These are phyloP conservation scores for Microtus oregoni DNA, from an alignment of 2,113 vertebrate genomes.

Conservation along the genomic window DNA sequence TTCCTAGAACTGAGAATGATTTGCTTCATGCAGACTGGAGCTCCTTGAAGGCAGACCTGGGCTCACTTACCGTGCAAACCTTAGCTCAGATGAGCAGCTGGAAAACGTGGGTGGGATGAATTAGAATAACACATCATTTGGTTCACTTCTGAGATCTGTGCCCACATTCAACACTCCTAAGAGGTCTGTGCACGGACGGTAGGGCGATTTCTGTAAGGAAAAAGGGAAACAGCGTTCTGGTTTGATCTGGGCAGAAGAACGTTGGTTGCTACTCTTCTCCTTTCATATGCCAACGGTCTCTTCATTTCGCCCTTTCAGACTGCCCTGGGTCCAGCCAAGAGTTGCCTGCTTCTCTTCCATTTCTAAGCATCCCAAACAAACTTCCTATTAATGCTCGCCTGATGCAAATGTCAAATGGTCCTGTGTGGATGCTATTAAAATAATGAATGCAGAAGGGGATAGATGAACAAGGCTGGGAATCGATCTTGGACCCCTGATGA, in stretches of 20 bases:
- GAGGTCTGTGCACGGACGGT: not conserved
- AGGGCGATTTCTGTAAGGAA: not conserved
- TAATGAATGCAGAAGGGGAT: conserved; percentile 87
- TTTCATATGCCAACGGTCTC: not conserved
- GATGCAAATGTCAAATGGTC: conserved; percentile 69
- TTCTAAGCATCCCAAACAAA: conserved; percentile 72
- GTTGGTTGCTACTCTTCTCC: not conserved
- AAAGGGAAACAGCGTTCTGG: not conserved
- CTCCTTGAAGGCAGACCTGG: not conserved
- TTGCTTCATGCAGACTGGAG: not conserved
- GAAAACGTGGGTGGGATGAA: not conserved
- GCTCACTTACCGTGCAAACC: not conserved
- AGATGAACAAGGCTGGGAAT: conserved; percentile 83
- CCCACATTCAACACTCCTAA: conserved; percentile 4
- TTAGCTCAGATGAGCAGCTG: conserved; percentile 1
- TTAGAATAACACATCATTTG: not conserved
- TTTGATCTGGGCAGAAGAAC: not conserved
- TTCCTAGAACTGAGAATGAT: not conserved
- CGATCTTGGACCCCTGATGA: conserved; percentile 86
- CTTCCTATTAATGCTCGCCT: conserved; percentile 69
- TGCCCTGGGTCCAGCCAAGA: not conserved
- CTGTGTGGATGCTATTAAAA: conserved; percentile 85
- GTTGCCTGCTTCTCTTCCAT: conserved; percentile 32
- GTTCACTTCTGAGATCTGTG: not conserved
- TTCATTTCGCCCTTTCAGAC: not conserved